Base-by-base conservation (phyloP, 2,113 vertebrate species). In the Xenopus laevis region DNA sequence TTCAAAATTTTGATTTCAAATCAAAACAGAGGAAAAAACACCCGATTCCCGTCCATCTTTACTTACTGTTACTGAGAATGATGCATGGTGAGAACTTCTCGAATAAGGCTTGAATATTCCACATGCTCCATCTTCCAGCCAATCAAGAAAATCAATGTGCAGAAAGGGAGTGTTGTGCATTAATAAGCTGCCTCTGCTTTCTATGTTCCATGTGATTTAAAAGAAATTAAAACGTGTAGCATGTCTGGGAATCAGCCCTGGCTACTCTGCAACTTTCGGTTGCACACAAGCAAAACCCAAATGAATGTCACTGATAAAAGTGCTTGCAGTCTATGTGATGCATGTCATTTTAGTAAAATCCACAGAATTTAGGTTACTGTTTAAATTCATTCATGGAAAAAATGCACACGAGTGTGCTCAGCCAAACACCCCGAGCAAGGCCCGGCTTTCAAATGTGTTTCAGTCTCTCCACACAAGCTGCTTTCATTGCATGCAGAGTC, bases 401-500 rank as follows among this genome's bases (percentile, higher is more conserved):
- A 59, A 20, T 81, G 87, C 85, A 89, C 87, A 89, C 86, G 88
- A 86, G 84, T 90, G 89, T 89, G 87, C 90, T 91, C 88, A 89
- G 91, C 86, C 84, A 84, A 88, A 88, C 86, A 96, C 94, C 94
- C 95, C 90, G 93, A 96, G 92, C 94, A 93, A 91, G 95, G 95
- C 96, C 95, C 94, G 95, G 92, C 95, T 98, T 96, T 98, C 93
- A 98, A 96, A 98, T 95, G 95, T 94, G 96, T 95, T 97, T 95
- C 94, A 95, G 92, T 93, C 95, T 93, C 93, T 93, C 94, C 89
- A 97, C 95, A 96, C 95, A 98, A 95, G 94, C 95, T 93, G 95
- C 95, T 98, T 98, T 98, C 95, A 97, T 95, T 96, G 95, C 95
- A 93, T 97, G 95, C 93, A 91, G 93, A 93, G 95, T 96, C 94